Base-by-base conservation (phyloP, 1,140 invertebrate species). In the Colletes gigas region DNA sequence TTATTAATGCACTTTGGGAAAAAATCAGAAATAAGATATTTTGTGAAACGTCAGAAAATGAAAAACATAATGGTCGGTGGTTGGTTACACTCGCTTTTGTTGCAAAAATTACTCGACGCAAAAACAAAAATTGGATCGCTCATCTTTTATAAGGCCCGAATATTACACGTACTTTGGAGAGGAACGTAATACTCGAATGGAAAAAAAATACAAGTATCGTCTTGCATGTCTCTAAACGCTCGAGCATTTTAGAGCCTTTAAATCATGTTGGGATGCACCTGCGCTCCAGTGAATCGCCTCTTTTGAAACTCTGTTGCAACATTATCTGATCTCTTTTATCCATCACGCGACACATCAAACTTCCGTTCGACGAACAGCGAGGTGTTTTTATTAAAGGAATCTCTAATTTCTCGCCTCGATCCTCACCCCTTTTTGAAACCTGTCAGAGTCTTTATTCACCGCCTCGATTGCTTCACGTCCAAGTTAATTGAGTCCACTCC, bases 401-500 rank as follows among this genome's bases (percentile, higher is more conserved):
- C 15, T 67, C 3, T 14, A 66, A 57, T 80, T 75, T 54, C n/a
- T 70, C 44, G 1, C 30, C 4, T 47, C 66, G 9, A 47, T 50
- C 30, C 30, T 2, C 30, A 30, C 30, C 2, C 30, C 30, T 2
- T 30, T 2, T 30, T 2, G 30, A 30, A 30, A 30, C 30, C 2
- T 30, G 30, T 30, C 30, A 30, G 30, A 8, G 5, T 44, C n/a
- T 47, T 15, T 55, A 10, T 55, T 19, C 44, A n/a, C 14, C 10
- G 10, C 0, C 12, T 52, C 39, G 70, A 78, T 85, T 77, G n/a
- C n/a, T n/a, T n/a, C n/a, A n/a, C n/a, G n/a, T n/a, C 21, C 9
- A 17, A 81, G 44, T 81, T 77, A 81, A 81, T 85, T 65, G 63
- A 85, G 14, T 68, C 50, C 41, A 59, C 12, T 67, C 17, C 60